Evolutionary conservation across 2,797 vertebrate species (phyloP).

Genomic region (Ctenosaura bakeri): DNA sequence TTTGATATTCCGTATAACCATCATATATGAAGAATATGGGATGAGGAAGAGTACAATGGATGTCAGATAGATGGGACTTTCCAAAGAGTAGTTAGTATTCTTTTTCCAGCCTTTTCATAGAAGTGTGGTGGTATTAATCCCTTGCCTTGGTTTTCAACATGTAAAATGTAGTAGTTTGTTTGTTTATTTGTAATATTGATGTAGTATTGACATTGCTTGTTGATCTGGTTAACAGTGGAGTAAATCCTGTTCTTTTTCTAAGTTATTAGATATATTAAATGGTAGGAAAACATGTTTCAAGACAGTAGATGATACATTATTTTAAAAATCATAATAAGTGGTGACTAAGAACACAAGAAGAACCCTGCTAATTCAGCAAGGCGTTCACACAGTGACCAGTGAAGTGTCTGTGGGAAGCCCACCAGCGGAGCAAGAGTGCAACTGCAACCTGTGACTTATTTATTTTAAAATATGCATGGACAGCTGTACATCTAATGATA

Average conservation of each 20-base stretch:
- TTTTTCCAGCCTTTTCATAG: background rate
- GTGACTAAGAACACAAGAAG: too few relatives aligned
- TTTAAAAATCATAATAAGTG: background rate
- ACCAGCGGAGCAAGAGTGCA: too few relatives aligned
- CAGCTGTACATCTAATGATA: background rate
- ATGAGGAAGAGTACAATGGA: background rate
- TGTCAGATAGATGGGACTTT: background rate
- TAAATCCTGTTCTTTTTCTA: background rate
- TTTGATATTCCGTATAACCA: background rate
- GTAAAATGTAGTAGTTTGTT: background rate
- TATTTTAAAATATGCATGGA: background rate
- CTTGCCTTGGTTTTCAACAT: conserved; percentile 28
- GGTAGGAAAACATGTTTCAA: background rate
- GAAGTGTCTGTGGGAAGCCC: too few relatives aligned
- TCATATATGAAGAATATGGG: background rate
- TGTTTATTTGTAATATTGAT: conserved; percentile 11
- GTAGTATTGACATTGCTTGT: conserved; percentile 17
- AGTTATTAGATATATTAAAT: background rate
- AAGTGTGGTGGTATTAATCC: conserved; percentile 8
- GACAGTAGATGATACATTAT: background rate
- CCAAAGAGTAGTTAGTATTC: background rate
- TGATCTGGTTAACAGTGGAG: background rate
- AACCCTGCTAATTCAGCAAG: too few relatives aligned
- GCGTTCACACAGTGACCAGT: too few relatives aligned
- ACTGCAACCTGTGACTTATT: background rate